These are phyloP conservation scores for Synaphobranchus kaupii DNA, from an alignment of 2,797 vertebrate genomes.

Conservation along the genomic window DNA sequence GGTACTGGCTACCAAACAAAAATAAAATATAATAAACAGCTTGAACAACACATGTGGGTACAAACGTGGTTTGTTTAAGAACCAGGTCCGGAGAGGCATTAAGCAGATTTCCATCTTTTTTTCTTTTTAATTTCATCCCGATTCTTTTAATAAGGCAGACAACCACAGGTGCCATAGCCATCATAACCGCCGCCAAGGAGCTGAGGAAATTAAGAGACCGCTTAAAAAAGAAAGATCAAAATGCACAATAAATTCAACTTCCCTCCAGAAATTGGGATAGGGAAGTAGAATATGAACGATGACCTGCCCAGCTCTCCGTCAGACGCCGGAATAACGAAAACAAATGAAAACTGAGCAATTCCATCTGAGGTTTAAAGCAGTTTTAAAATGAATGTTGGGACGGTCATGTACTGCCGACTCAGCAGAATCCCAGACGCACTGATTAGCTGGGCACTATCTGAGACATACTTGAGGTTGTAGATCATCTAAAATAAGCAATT, in stretches of 20 bases:
- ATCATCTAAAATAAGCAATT: constrained; percentile 40
- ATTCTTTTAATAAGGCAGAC: constrained; percentile 56
- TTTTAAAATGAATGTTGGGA: constrained; percentile 42
- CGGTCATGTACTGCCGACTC: constrained; percentile 65
- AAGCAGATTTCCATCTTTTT: constrained; percentile 1
- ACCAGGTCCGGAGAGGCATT: neutral
- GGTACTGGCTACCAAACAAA: neutral
- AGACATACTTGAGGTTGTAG: constrained; percentile 35
- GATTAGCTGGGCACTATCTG: constrained; percentile 43
- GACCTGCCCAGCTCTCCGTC: constrained; percentile 79
- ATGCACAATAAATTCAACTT: constrained; percentile 79
- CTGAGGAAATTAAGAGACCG: constrained; percentile 62
- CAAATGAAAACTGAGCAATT: constrained; percentile 76
- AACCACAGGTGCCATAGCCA: constrained; percentile 50
- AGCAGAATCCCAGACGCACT: constrained; percentile 40
- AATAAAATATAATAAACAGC: neutral
- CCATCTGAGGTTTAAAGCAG: constrained; percentile 73
- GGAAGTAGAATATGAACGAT: constrained; percentile 82
- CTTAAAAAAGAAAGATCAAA: constrained; percentile 72
- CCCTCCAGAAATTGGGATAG: constrained; percentile 75
- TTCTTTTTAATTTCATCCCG: constrained; percentile 39
- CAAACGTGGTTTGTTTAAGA: neutral
- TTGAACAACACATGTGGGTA: neutral
- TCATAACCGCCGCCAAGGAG: constrained; percentile 53
- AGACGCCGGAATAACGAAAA: constrained; percentile 74